Percentiles rank a stretch among this genome's conserved stretches.
These are phyloP conservation scores for Agapetus fuscipes DNA, from an alignment of 2,888 invertebrate genomes.

Conservation along the genomic window DNA sequence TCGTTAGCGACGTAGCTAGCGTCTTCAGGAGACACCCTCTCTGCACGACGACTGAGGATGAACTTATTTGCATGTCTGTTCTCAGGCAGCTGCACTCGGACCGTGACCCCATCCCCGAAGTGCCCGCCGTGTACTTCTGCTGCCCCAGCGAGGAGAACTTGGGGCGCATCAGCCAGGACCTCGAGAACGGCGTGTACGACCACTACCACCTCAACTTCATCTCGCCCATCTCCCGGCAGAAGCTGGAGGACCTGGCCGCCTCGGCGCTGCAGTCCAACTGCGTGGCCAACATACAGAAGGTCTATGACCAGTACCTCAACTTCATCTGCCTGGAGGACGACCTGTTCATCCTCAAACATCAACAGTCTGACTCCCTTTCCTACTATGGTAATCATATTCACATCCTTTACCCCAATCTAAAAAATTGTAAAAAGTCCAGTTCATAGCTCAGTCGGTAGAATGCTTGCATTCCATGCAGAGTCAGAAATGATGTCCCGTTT, in stretches of 20 bases:
- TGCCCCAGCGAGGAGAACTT: slow-evolving; percentile 94
- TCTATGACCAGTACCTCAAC: slow-evolving; percentile 97
- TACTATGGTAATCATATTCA: slow-evolving; percentile 66
- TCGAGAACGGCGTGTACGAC: slow-evolving; percentile 85
- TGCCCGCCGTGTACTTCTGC: slow-evolving; percentile 97
- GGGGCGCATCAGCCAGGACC: slow-evolving; percentile 83
- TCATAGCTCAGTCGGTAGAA: no score
- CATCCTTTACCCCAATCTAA: no score
- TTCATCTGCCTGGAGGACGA: slow-evolving; percentile 98
- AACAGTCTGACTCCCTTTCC: slow-evolving; percentile 81
- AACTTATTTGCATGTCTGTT: slow-evolving; percentile 16
- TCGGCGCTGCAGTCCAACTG: slow-evolving; percentile 85
- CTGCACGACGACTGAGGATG: no score
- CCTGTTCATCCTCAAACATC: slow-evolving; percentile 88
- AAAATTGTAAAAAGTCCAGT: no score
- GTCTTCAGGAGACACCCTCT: no score
- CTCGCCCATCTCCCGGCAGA: slow-evolving; percentile 86
- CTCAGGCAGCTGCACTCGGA: slow-evolving; percentile 77
- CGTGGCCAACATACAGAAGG: slow-evolving; percentile 87
- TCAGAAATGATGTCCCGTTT: no score
- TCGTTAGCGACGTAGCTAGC: no score
- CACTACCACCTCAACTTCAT: slow-evolving; percentile 95
- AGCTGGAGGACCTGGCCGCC: slow-evolving; percentile 90
- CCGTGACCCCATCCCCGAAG: slow-evolving; percentile 92
- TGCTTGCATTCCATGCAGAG: no score